Evolutionary conservation across 2,888 invertebrate genomes (phyloP), one percentile per base, ranked within the genome.

Genomic region (Cryptocheilus praepositus): DNA sequence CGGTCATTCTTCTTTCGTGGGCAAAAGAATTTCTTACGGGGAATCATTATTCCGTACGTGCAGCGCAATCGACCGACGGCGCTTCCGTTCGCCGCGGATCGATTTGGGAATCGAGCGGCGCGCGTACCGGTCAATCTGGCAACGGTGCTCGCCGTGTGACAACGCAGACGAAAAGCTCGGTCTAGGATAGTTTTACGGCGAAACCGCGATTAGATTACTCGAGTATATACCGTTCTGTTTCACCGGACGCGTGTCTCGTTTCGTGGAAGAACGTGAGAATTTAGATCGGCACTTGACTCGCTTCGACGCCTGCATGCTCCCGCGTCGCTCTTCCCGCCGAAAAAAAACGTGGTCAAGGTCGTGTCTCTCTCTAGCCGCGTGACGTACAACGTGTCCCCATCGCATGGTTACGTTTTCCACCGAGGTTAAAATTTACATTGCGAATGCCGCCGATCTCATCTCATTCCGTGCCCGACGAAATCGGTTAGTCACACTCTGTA

Each of bases 401-500:
- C 59, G 15, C 36, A 28, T 63, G 65, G 43, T 22, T 56, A 62
- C 45, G 52, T 57, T 57, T 28, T 55, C 36, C 11, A 56, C 45
- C 66, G 74, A 77, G 77, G 70, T 69, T 74, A 53, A 77, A 77
- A 77, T 77, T 77, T 77, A 77, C 75, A 73, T 77, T 56, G 70
- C 69, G 75, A 74, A 72, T 70, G 71, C 65, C 67, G 69, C 56
- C 74, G 59, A 67, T 69, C 70, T 74, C 70, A 64, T 76, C 66
- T 64, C 61, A 43, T 55, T 65, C 54, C 57, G 54, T 21, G 59
- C 63, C 55, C 61, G 64, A 69, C 73, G 70, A 80, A 83, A 80
- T 83, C 75, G 77, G 73, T 81, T 83, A 72, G 83, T 81, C 81
- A 81, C 80, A 80, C 81, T 79, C 28, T 28, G 28, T 66, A 46